Evolutionary conservation across 2,888 invertebrate genomes (phyloP).

Genomic region (Caenorhabditis zanzibari): DNA sequence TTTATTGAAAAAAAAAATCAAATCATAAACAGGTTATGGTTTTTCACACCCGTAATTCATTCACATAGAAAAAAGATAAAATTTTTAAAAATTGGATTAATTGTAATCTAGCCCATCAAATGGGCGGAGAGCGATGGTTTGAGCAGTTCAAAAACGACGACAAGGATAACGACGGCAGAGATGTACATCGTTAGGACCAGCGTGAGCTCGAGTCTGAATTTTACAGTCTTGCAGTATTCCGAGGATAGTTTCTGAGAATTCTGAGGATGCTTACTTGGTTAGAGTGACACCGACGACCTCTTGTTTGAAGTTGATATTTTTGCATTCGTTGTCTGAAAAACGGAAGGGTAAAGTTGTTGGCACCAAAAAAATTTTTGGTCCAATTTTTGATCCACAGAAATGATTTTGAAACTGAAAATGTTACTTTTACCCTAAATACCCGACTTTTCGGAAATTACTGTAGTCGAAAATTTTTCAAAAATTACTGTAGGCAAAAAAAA

Average conservation of each 20-base stretch:
- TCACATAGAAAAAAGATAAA: constrained; percentile 4
- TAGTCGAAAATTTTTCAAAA: no score
- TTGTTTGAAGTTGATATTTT: constrained; percentile 7
- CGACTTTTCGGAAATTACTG: no score
- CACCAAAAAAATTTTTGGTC: no score
- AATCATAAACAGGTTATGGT: no score
- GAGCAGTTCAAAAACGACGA: constrained; percentile 76
- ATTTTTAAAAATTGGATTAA: not conserved
- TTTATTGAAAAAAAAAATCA: not conserved
- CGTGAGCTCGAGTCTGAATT: constrained; percentile 70
- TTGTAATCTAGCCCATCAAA: constrained; percentile 14
- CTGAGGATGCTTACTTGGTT: constrained; percentile 57
- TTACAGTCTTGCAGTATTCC: no score
- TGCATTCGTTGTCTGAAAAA: constrained; percentile 53
- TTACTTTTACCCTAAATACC: no score
- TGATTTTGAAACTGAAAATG: no score
- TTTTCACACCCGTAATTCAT: constrained; percentile 35
- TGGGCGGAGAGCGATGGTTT: constrained; percentile 73
- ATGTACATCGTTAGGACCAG: constrained; percentile 71
- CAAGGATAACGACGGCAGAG: constrained; percentile 74
- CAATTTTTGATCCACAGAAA: no score
- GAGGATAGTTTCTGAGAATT: no score
- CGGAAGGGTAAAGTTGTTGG: no score
- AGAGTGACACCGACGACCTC: constrained; percentile 65
- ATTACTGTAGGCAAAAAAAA: no score